Percentiles rank a stretch among this genome's conserved stretches.
Conservation (phyloP, 2,888 invertebrate genomes). For the Crocallis elinguaria region DNA sequence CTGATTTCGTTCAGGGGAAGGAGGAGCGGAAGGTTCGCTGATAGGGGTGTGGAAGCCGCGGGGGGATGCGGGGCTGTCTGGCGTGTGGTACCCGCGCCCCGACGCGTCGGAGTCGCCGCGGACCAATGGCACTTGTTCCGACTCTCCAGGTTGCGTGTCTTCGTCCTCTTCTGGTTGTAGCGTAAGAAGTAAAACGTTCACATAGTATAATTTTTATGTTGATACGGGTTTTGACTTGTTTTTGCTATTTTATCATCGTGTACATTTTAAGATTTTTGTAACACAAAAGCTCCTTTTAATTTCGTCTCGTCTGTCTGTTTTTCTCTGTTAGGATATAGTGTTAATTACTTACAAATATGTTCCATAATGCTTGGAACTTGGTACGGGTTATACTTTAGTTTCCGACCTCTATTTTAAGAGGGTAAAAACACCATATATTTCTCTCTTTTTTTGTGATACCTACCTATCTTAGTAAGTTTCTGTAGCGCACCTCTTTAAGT, state of each 20-base stretch:
- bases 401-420: no score
- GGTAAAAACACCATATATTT: no score
- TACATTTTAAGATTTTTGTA: no score
- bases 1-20: slow-evolving; percentile 64
- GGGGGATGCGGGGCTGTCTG: slow-evolving; percentile 63
- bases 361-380: no score
- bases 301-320: no score
- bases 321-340: no score
- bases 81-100: slow-evolving; percentile 85
- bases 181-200: slow-evolving; percentile 36
- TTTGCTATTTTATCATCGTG: background rate
- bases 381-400: no score
- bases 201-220: slow-evolving; percentile 4
- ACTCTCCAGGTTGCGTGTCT: slow-evolving; percentile 64
- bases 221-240: background rate
- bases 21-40: slow-evolving; percentile 81
- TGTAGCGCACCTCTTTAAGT: no score
- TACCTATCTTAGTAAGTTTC: no score
- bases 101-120: slow-evolving; percentile 84
- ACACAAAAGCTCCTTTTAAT: no score
- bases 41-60: slow-evolving; percentile 93
- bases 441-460: no score
- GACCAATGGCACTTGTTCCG: slow-evolving; percentile 73
- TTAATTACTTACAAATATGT: no score
- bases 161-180: slow-evolving; percentile 66